Conservation (phyloP, 1,140 invertebrate genomes). For the Listronotus oregonensis region DNA sequence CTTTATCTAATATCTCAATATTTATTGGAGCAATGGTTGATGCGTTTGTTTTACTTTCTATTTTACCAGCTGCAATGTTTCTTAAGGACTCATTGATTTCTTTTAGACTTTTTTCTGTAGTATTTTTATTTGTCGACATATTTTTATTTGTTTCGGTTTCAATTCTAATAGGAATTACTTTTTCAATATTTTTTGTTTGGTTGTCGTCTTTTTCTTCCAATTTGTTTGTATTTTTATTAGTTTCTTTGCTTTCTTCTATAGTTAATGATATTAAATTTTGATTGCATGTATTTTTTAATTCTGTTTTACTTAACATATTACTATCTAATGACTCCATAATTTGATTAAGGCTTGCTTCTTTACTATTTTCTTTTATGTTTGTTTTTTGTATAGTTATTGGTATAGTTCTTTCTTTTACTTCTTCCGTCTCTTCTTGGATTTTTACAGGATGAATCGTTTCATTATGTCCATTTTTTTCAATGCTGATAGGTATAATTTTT, state of each 20-base stretch:
- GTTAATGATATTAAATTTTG: no score
- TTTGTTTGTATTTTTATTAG: neutral
- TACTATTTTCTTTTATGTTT: neutral
- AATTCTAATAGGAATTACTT: slow-evolving; percentile 10
- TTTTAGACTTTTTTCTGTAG: neutral
- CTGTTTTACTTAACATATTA: no score
- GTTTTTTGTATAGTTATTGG: neutral
- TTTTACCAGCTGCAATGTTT: slow-evolving; percentile 1
- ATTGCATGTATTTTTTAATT: no score
- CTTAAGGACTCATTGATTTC: slow-evolving; percentile 17
- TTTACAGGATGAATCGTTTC: no score
- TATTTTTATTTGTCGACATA: neutral
- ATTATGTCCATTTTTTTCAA: no score
- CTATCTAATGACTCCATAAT: no score
- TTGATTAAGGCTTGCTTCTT: neutral
- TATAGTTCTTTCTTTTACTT: neutral
- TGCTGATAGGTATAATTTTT: no score
- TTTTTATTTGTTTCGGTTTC: slow-evolving; percentile 8
- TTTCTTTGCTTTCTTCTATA: no score
- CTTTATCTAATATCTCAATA: neutral
- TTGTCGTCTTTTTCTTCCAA: neutral
- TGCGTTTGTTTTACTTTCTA: neutral
- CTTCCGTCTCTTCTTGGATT: no score
- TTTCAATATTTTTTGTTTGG: neutral
- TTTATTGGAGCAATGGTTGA: neutral